phyloP scores from a whole-genome alignment of 2,888 invertebrate genomes.

The Trachelus troglodyta region DNA sequence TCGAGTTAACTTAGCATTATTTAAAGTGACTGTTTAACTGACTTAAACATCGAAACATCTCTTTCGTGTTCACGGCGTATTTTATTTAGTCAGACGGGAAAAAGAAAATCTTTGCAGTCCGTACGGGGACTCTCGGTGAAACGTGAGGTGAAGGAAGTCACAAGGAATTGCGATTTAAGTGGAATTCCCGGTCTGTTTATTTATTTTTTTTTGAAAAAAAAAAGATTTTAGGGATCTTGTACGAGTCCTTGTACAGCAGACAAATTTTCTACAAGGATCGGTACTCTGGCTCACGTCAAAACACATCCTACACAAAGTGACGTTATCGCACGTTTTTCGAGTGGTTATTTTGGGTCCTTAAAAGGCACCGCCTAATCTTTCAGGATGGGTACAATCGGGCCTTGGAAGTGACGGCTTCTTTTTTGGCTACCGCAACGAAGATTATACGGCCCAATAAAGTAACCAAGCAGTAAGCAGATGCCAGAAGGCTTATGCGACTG shows the following conservation, averaged over 20 bases:
- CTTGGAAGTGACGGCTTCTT: constrained; percentile 1
- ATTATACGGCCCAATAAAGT: constrained; percentile 5
- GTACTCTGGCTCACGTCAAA: background rate
- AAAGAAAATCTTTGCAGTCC: background rate
- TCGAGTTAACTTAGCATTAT: background rate
- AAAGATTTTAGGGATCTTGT: background rate
- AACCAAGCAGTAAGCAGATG: background rate
- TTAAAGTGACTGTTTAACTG: background rate
- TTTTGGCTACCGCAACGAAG: constrained; percentile 4
- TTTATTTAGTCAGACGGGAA: background rate
- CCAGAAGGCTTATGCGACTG: background rate
- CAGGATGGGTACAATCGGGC: constrained; percentile 1
- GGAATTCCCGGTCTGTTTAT: background rate
- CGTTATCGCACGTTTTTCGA: background rate
- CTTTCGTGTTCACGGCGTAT: background rate
- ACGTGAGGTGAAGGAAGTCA: background rate
- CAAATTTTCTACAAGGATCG: background rate
- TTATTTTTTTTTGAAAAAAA: background rate
- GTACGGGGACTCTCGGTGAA: background rate
- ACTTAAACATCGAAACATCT: background rate
- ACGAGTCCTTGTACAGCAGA: background rate
- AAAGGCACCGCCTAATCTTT: constrained; percentile 5
- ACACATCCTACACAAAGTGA: background rate
- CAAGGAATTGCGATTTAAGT: background rate
- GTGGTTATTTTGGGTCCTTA: constrained; percentile 6